Conservation (phyloP, 2,888 invertebrate genomes). For the Alloscopus bannaensis region DNA sequence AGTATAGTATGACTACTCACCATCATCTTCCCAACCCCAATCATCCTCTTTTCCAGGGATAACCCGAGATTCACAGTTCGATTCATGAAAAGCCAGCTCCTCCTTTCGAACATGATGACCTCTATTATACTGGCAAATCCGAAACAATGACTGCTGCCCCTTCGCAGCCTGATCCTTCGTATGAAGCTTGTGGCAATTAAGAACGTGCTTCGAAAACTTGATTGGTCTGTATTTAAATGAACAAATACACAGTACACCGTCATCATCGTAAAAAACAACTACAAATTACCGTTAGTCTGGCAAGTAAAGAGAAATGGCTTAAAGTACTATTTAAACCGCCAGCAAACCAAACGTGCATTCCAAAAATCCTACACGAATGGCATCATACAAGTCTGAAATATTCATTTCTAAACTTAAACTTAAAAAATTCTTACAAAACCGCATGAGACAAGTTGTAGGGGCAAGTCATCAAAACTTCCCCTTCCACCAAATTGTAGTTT, state of each 20-base stretch:
- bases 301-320: too few species aligned
- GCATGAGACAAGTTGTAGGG: conserved; percentile 49
- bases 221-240: conserved; percentile 19
- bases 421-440: conserved; percentile 40
- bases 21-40: background rate
- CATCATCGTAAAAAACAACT: too few species aligned
- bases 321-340: too few species aligned
- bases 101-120: conserved; percentile 18
- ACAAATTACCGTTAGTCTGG: too few species aligned
- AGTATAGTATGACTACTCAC: too few species aligned
- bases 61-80: background rate
- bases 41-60: background rate
- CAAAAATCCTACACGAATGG: too few species aligned
- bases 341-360: too few species aligned
- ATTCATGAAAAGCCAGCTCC: conserved; percentile 26
- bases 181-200: conserved; percentile 35
- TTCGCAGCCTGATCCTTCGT: conserved; percentile 9
- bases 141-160: conserved; percentile 19
- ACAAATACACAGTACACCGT: too few species aligned
- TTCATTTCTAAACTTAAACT: too few species aligned
- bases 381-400: too few species aligned
- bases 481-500: conserved; percentile 43
- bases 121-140: conserved; percentile 35
- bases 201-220: conserved; percentile 30
- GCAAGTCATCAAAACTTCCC: conserved; percentile 43